Percentiles rank a stretch among this genome's conserved stretches.
phyloP scores from a whole-genome alignment of 2,797 vertebrate genomes.

The Streptopelia turtur region DNA sequence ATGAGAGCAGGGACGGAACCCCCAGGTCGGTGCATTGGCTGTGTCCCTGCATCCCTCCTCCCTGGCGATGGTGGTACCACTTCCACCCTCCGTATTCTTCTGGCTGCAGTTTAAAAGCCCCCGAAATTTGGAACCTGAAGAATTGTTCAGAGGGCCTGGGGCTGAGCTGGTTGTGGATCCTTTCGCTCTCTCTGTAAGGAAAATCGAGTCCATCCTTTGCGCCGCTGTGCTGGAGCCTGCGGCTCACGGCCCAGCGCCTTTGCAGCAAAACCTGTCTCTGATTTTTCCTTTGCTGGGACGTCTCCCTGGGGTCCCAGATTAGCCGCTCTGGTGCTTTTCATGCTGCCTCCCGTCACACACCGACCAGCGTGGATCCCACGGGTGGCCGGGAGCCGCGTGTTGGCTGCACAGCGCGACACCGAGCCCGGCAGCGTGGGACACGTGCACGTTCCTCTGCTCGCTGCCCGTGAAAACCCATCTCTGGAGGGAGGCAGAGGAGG shows the following conservation, averaged over 20 bases:
- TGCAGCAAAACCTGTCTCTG: neutral
- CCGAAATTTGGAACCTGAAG: neutral
- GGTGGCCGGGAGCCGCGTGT: neutral
- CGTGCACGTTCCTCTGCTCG: neutral
- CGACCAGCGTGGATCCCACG: neutral
- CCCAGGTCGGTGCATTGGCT: accelerated
- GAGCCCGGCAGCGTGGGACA: neutral
- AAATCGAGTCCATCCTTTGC: neutral
- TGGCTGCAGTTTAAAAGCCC: neutral
- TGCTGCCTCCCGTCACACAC: neutral
- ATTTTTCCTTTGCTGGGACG: neutral
- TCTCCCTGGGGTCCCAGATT: conserved; percentile 3
- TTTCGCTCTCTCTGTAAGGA: neutral
- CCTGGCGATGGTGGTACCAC: neutral
- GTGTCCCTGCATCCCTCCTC: neutral
- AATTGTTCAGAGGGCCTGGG: neutral
- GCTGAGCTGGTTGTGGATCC: neutral
- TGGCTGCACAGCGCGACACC: neutral
- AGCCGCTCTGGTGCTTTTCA: neutral
- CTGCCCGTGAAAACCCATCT: neutral
- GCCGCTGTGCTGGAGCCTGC: neutral
- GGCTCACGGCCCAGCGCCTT: neutral
- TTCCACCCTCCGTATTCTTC: neutral
- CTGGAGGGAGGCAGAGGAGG: neutral
- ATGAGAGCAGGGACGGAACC: neutral